Evolutionary conservation across 1,140 invertebrate genomes (phyloP), one percentile per base, ranked within the genome.

Genomic region (Chelonus insularis): DNA sequence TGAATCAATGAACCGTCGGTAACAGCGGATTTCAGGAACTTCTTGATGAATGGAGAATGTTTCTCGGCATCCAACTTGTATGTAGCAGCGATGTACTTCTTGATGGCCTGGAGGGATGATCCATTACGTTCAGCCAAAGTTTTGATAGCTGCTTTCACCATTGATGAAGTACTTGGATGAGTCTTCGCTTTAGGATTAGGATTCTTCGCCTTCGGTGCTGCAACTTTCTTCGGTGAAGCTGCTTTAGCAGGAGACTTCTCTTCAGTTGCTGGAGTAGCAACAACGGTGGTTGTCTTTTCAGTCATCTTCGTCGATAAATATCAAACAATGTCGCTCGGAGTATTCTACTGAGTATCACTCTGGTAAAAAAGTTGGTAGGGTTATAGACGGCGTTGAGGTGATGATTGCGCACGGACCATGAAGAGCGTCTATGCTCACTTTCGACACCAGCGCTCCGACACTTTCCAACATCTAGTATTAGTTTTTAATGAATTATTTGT

Each of bases 61-160:
- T 85, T 85, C 57, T 85, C 83, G 16, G 81, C 78, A 72, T 86
- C 85, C 18, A 85, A 74, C 52, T 84, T 86, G 77, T 85, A 86
- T 52, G 80, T 82, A 7, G 81, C 75, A 34, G 78, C 69, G 51
- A 87, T 84, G 73, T 86, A 87, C 69, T 87, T 88, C 71, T 87
- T 86, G 71, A 88, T 87, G 12, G 85, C 86, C 65, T 84, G 80
- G 20, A 86, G 74, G 1, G 85, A 86, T 4, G 84, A 86, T 9
- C 86, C 86, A 61, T 82, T 82, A 37, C 84, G 78, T 65, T 87
- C 85, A 65, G 86, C 87, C 56, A 89, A 71, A 37, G 73, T 78
- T 55, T 78, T 81, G 67, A 89, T 87, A 21, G 87, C 86, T 51
- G 76, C 80, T 63, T 75, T 83, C 1, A 89, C 82, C 84, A 84